phyloP scores from a whole-genome alignment of 2,888 invertebrate genomes.

The Petrolisthes manimaculis region DNA sequence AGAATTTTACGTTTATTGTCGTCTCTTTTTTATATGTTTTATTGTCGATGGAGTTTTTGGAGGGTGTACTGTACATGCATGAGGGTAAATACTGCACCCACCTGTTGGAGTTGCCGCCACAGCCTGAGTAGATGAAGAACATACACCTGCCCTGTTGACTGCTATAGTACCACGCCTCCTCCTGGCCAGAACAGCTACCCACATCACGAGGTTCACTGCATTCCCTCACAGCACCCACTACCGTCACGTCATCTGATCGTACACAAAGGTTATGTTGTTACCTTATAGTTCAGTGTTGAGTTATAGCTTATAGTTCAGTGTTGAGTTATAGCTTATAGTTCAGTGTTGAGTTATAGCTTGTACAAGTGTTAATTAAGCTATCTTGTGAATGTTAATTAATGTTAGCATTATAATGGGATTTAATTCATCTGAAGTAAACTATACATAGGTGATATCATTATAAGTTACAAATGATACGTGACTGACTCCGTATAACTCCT shows the following conservation, averaged over 20 bases:
- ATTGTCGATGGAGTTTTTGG: not conserved
- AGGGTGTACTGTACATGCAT: not conserved
- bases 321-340: no score
- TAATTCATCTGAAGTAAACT: no score
- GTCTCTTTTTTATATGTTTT: not conserved
- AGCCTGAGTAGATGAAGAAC: constrained; percentile 56
- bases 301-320: no score
- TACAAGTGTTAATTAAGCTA: no score
- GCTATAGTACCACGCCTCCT: constrained; percentile 51
- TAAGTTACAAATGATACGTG: no score
- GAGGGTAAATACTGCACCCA: constrained; percentile 1
- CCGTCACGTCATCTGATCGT: not conserved
- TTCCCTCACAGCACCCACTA: not conserved
- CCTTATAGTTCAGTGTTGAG: no score
- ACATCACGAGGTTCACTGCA: constrained; percentile 29
- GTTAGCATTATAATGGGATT: no score
- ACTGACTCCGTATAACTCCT: no score
- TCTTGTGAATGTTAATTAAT: no score
- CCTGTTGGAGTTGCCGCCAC: constrained; percentile 50
- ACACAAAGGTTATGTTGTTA: not conserved
- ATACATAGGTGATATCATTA: no score
- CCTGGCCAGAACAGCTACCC: constrained; percentile 33
- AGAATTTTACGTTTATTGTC: not conserved
- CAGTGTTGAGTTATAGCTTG: no score
- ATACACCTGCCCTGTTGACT: constrained; percentile 9